Conservation (phyloP, 2,888 invertebrate genomes). For the Scelioninae gen. 1 region DNA sequence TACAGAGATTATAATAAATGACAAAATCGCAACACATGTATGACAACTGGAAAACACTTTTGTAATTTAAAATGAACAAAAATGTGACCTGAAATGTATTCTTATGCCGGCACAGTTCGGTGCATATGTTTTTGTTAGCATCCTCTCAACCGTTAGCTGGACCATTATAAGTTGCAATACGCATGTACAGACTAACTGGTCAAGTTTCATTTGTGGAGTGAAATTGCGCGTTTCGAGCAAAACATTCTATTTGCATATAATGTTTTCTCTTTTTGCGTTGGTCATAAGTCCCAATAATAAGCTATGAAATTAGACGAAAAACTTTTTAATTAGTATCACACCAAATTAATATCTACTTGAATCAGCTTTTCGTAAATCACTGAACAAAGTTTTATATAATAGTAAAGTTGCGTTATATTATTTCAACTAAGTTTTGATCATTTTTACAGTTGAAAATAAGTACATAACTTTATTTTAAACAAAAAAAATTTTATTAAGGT, state of each 20-base stretch:
- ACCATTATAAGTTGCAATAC: constrained; percentile 34
- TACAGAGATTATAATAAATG: too few species aligned
- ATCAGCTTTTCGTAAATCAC: too few species aligned
- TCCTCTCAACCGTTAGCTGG: constrained; percentile 24
- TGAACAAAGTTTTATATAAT: too few species aligned
- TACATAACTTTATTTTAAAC: too few species aligned
- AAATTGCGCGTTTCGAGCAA: constrained; percentile 44
- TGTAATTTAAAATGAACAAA: neutral
- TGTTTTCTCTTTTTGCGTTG: constrained; percentile 6
- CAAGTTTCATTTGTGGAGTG: constrained; percentile 36
- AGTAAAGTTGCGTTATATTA: too few species aligned
- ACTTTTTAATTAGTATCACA: neutral
- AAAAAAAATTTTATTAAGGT: neutral
- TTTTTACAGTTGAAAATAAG: too few species aligned
- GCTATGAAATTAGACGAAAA: constrained; percentile 9
- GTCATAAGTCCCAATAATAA: constrained; percentile 24
- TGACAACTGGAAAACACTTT: neutral
- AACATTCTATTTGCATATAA: constrained; percentile 40
- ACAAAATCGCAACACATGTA: too few species aligned
- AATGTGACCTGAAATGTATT: constrained; percentile 4
- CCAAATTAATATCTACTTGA: neutral
- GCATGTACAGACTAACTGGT: constrained; percentile 22
- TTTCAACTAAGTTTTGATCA: too few species aligned
- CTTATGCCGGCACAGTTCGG: neutral
- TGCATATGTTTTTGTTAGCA: constrained; percentile 28